Conservation (phyloP, 1,140 invertebrate genomes). For the Orussus abietinus region DNA sequence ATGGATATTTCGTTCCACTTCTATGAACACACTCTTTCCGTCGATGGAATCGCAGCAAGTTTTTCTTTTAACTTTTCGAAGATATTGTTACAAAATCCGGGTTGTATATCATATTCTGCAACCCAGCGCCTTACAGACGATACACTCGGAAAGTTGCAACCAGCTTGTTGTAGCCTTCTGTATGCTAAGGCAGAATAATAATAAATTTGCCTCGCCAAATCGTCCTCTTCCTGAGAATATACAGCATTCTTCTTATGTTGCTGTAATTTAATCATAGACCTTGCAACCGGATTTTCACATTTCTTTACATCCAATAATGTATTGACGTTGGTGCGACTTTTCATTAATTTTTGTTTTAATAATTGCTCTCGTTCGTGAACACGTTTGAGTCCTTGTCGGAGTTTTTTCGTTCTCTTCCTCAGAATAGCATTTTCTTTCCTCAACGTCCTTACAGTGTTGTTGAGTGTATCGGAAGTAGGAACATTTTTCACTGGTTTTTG, state of each 20-base stretch:
- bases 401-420: too few relatives aligned
- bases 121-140: constrained; percentile 19
- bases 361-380: too few relatives aligned
- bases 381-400: too few relatives aligned
- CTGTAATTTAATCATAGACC: constrained; percentile 12
- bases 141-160: constrained; percentile 16
- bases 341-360: too few relatives aligned
- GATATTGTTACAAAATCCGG: constrained; percentile 18
- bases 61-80: constrained; percentile 14
- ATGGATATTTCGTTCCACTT: constrained; percentile 23
- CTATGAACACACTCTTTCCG: constrained; percentile 17
- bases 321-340: too few relatives aligned
- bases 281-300: too few relatives aligned
- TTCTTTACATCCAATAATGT: too few relatives aligned
- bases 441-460: too few relatives aligned
- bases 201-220: constrained; percentile 17
- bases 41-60: not conserved
- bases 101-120: constrained; percentile 15
- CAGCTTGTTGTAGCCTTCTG: constrained; percentile 18
- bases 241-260: constrained; percentile 7
- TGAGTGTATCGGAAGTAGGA: too few relatives aligned
- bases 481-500: too few relatives aligned
- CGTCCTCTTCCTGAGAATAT: constrained; percentile 11
- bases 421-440: too few relatives aligned
- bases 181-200: constrained; percentile 21